Evolutionary conservation across 2,888 invertebrate genomes (phyloP), one percentile per base, ranked within the genome.

Genomic region (Pheosia gnoma): DNA sequence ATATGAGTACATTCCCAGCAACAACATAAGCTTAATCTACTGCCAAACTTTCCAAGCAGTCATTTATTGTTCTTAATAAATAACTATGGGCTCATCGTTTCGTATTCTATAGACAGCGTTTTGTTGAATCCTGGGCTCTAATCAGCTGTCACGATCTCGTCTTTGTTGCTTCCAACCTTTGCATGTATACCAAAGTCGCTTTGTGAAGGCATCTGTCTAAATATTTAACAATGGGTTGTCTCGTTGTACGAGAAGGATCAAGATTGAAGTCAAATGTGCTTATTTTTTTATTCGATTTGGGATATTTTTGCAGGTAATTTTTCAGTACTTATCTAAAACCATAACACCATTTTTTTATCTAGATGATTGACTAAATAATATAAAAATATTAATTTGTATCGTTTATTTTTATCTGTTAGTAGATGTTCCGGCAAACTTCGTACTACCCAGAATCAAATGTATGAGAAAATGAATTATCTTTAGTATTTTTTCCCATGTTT

Each of bases 121-220:
- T 11, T 57, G 57, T 45, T 57, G 36, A 5, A 25, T 45, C 39
- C 36, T 3, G 45, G 3, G 57, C 8, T 38, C 41, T 56, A 56
- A 57, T 43, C 57, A 57, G 45, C 25, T 36, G 36, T 57, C 45
- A 11, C 43, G n/a, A 57, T 57, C 57, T 13, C 36, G 37, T 54
- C 54, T 57, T 57, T 57, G 57, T 57, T 55, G 55, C 53, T 43
- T 57, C n/a, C 38, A n/a, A 45, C 57, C 56, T 41, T 56, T 56
- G 56, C 7, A 25, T 56, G 57, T 36, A 36, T 36, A 45, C 25
- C 25, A 36, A 36, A 43, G 57, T n/a, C 25, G 57, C 57, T 57
- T 45, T 57, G 43, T 57, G 45, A 57, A 57, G 57, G 57, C 45
- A 36, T 57, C 57, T 57, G 36, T 57, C 45, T 57, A 43, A 57